Base-by-base conservation (phyloP, 2,113 vertebrate genomes). In the Ploceus nigricollis region DNA sequence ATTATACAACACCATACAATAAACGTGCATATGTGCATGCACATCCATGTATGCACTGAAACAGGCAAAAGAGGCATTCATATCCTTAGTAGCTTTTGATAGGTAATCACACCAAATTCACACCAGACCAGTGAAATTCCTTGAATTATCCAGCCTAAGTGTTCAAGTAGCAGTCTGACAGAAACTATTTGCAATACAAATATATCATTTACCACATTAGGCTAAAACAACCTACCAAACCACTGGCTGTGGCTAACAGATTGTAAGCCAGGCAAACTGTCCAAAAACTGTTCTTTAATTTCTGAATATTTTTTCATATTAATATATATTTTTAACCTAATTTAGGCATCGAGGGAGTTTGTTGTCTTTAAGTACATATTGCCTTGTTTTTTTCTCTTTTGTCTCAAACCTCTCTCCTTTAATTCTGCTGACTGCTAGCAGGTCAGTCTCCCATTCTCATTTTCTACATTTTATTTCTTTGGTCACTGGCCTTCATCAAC, bases 401-500 rank as follows among this genome's bases (percentile, higher is more conserved):
- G 5, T 42, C 28, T 72, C 76, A 60, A 56, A 75, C 13, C 7
- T 56, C 71, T 72, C 39, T 73, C 42, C 30, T 47, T 64, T 64
- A 75, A 71, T 35, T 87, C 65, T 68, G 13, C 68, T 72, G 6
- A 11, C 40, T 45, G 35, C 37, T 35, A 64, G 37, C 73, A 82
- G 44, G 24, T 60, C 70, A 78, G 37, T 45, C 42, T 93, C 75
- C 68, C 73, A 54, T 72, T 66, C 64, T 93, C 47, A 73, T 45
- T 89, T 86, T 90, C 68, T 47, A 58, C 68, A 48, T 89, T 92
- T 95, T 86, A 89, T 56, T 81, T 87, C 77, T 91, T 85, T 2
- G 60, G 77, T 89, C 69, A 83, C 75, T 82, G 89, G 60, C 71
- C 70, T 25, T 45, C 1, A 1, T 57, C 53, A 94, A 91, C 82